These are phyloP conservation scores for Schizopygopsis pylzovi DNA, from an alignment of 2,797 vertebrate species.

Conservation along the genomic window DNA sequence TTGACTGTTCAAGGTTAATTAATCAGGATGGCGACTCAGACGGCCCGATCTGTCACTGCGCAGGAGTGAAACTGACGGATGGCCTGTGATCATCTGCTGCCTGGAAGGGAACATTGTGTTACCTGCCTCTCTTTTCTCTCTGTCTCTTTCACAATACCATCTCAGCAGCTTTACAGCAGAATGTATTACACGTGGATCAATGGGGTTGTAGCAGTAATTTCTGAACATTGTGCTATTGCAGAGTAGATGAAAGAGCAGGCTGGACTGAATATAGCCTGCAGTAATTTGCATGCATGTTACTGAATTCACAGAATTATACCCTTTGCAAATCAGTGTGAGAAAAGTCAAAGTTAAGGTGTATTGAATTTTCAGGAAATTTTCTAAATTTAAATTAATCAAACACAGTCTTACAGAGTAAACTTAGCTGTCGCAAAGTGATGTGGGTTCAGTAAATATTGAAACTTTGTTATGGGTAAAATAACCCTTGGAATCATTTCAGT, in stretches of 20 bases:
- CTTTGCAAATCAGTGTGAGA: neutral
- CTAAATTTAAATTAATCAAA: neutral
- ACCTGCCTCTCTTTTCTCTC: neutral
- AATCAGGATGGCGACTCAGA: constrained; percentile 47
- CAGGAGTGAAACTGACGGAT: constrained; percentile 34
- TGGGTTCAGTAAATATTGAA: neutral
- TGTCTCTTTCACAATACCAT: neutral
- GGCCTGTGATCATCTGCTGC: constrained; percentile 35
- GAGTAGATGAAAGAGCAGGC: constrained; percentile 13
- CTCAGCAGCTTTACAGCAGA: neutral
- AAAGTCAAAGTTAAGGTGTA: neutral
- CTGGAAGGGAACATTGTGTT: constrained; percentile 8
- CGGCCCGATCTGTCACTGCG: constrained; percentile 26
- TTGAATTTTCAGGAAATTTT: neutral
- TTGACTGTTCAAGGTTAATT: constrained; percentile 35
- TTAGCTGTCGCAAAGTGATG: neutral
- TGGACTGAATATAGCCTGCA: neutral
- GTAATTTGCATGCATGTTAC: neutral
- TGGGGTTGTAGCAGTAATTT: constrained; percentile 10
- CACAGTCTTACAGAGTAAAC: neutral
- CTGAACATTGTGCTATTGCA: constrained; percentile 21
- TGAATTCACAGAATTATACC: neutral
- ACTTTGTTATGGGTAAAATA: neutral
- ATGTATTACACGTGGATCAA: constrained; percentile 21
- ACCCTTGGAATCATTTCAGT: neutral